Conservation (phyloP, 2,113 vertebrate species). For the Balaeniceps rex region DNA sequence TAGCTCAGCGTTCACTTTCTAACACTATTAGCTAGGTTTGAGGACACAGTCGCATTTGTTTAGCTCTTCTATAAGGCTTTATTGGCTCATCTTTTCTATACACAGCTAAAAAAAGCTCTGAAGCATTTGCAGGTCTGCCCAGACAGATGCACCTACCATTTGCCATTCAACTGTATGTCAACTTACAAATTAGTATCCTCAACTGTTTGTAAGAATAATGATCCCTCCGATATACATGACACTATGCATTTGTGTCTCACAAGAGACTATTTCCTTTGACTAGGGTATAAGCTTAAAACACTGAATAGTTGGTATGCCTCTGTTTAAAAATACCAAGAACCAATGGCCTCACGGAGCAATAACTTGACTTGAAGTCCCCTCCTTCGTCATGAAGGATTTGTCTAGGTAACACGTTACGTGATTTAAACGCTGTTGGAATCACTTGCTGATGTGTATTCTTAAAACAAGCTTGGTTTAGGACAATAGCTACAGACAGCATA, state of each 20-base stretch:
- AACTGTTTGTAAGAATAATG: rapidly evolving
- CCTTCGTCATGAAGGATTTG: neutral
- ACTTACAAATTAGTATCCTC: neutral
- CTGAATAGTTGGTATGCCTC: no score
- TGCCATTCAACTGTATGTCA: neutral
- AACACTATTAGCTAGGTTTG: neutral
- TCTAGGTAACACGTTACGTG: neutral
- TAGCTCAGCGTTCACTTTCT: neutral
- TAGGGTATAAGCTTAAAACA: neutral
- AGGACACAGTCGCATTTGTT: neutral
- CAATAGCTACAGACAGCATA: neutral
- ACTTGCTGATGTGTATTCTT: neutral
- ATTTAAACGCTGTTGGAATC: neutral
- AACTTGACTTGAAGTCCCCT: neutral
- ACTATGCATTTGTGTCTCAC: neutral
- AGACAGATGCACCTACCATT: neutral
- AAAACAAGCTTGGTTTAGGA: neutral
- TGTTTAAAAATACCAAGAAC: neutral
- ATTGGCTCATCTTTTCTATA: neutral
- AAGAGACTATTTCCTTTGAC: neutral
- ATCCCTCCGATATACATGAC: neutral
- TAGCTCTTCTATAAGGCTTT: neutral
- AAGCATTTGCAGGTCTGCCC: neutral
- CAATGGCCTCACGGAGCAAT: neutral
- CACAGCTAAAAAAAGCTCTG: neutral